A percentile compares a stretch with the other conserved stretches of the same genome.
These are phyloP conservation scores for Drosophila dives DNA, from an alignment of 2,888 invertebrate genomes.

Conservation along the genomic window DNA sequence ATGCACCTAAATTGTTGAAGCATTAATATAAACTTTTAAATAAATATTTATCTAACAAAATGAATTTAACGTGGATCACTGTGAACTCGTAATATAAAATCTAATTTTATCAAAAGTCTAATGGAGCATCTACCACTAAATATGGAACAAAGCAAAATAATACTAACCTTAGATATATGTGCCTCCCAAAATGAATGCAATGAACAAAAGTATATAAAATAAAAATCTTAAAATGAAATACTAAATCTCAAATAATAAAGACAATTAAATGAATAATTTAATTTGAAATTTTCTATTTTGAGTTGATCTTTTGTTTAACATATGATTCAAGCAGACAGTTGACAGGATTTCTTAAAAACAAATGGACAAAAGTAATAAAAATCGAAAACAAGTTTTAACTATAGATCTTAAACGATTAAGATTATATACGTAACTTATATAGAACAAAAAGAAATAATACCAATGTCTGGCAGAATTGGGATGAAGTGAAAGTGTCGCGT, in stretches of 20 bases:
- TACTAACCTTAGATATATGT: conserved; percentile 59
- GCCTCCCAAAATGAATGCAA: conserved; percentile 54
- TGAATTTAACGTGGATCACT: conserved; percentile 40
- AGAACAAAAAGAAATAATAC: conserved; percentile 43
- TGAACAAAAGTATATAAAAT: conserved; percentile 50
- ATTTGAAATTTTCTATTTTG: conserved; percentile 17
- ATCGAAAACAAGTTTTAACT: conserved; percentile 29
- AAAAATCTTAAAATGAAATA: conserved; percentile 18
- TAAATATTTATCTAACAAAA: conserved; percentile 22
- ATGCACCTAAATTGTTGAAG: conserved; percentile 42
- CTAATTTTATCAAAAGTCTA: conserved; percentile 39
- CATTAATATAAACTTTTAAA: conserved; percentile 13
- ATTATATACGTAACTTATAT: conserved; percentile 52
- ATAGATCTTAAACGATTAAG: conserved; percentile 40
- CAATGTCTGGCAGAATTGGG: conserved; percentile 49
- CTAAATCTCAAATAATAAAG: conserved; percentile 13
- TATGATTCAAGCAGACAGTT: conserved; percentile 29
- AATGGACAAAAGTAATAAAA: conserved; percentile 19
- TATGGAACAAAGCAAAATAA: conserved; percentile 39
- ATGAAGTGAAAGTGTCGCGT: conserved; percentile 26
- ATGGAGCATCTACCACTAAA: conserved; percentile 24
- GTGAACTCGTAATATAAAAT: conserved; percentile 25
- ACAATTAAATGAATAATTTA: conserved; percentile 8
- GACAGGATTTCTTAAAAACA: conserved; percentile 27
- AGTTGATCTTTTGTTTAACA: conserved; percentile 32